Evolutionary conservation across 2,797 vertebrate genomes (phyloP), one percentile per base, ranked within the genome.

Genomic region (Diceros bicornis): DNA sequence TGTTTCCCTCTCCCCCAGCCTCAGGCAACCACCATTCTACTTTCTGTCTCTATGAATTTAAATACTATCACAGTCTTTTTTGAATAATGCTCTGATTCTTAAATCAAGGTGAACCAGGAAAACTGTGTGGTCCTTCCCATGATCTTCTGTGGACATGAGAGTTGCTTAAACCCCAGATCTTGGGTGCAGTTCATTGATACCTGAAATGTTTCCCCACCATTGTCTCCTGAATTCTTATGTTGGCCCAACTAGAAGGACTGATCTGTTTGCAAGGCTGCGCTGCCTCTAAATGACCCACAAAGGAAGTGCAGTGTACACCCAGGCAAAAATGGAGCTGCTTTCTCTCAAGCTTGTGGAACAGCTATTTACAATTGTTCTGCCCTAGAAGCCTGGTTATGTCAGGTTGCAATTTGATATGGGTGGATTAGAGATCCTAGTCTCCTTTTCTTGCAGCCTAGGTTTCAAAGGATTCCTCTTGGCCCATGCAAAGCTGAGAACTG

Each of bases 221-320:
- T 59, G 20, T 37, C 81, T 91, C 52, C 69, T 74, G 34, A 79
- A 87, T 86, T 84, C 52, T 79, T 92, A n/a, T 2, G 9, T 32
- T 64, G 52, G 55, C 9, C 52, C 59, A 69, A 1, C 7, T 5
- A 61, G 50, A 71, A 91, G 83, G n/a, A 68, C 72, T 25, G 18
- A 55, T 72, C 59, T 77, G 13, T 85, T 34, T 81, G 25, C 55
- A 86, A 62, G 72, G 1, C 41, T 50, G 13, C 0, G 1, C 8
- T 87, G 66, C 69, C 79, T 96, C 83, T 79, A 86, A 77, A 72
- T 72, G 75, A 87, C 50, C 27, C 69, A 83, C 52, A 47, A 50
- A 79, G 4, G 59, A 92, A 83, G n/a, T 27, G 4, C 18, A 41
- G 23, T 23, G 0, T 32, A 34, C 0, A 13, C 41, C 6, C 14